A percentile compares a stretch with the other conserved stretches of the same genome.
These are phyloP conservation scores for Volucella zonaria DNA, from an alignment of 2,888 invertebrate species.

Conservation along the genomic window DNA sequence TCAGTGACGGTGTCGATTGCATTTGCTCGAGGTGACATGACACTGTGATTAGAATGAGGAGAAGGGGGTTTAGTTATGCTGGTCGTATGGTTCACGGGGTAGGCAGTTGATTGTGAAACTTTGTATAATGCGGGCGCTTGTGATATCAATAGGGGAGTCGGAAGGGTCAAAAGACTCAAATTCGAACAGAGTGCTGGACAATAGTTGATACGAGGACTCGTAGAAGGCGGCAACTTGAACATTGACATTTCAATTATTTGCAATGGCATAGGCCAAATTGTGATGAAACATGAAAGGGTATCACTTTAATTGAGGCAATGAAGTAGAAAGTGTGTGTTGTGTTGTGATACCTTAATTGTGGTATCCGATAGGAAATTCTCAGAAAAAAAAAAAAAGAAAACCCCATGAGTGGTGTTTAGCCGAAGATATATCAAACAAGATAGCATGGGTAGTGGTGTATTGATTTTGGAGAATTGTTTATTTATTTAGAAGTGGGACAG, in stretches of 20 bases:
- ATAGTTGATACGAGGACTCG: background rate
- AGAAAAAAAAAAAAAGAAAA: no score
- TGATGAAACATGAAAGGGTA: constrained; percentile 53
- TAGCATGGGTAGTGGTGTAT: no score
- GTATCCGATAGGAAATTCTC: no score
- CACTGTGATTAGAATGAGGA: constrained; percentile 13
- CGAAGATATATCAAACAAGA: no score
- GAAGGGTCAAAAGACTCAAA: constrained; percentile 52
- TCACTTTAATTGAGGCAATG: constrained; percentile 43
- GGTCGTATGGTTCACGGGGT: constrained; percentile 15
- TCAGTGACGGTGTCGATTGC: constrained; percentile 58
- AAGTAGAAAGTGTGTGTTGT: constrained; percentile 48
- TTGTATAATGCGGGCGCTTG: constrained; percentile 59
- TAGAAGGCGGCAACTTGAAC: constrained; percentile 5
- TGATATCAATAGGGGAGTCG: background rate
- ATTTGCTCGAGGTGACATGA: constrained; percentile 56
- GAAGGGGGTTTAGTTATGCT: constrained; percentile 48
- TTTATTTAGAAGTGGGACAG: no score
- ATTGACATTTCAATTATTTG: constrained; percentile 70
- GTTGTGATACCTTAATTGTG: constrained; percentile 39
- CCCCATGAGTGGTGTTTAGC: no score
- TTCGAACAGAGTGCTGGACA: constrained; percentile 24
- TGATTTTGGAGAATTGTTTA: no score
- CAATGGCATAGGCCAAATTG: constrained; percentile 49
- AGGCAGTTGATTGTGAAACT: constrained; percentile 25